phyloP scores from a whole-genome alignment of 2,113 vertebrate species.

The Haliaeetus leucogaster region DNA sequence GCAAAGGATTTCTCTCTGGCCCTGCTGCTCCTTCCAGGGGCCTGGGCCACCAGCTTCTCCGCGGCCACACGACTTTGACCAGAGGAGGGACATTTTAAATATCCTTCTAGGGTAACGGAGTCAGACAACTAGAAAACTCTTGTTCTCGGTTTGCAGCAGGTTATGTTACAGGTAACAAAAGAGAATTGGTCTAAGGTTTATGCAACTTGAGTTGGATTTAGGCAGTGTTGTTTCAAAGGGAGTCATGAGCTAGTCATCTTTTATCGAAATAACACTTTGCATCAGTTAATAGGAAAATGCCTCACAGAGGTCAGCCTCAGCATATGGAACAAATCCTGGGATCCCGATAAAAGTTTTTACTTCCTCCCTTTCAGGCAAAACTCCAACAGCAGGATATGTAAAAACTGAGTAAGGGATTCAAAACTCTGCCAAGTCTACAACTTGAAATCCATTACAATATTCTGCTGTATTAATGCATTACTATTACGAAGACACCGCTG shows the following conservation, averaged over 20 bases:
- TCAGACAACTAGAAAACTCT: not conserved
- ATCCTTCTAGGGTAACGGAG: not conserved
- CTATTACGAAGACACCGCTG: not conserved
- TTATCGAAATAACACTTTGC: not conserved
- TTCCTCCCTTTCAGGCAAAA: constrained; percentile 21
- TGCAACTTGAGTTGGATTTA: not conserved
- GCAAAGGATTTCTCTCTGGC: constrained; percentile 1
- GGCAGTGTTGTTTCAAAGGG: not conserved
- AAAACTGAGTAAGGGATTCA: not conserved
- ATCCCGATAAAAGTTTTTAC: not conserved
- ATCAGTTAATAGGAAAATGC: not conserved
- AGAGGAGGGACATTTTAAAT: not conserved
- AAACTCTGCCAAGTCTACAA: not conserved
- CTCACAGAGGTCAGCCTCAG: constrained; percentile 31
- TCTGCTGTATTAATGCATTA: not conserved
- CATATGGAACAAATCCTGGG: not conserved
- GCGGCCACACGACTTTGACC: not conserved
- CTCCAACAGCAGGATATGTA: not conserved
- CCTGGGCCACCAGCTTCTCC: not conserved
- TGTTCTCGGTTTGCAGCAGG: not conserved
- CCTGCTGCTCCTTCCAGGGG: not conserved
- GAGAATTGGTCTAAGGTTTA: not conserved
- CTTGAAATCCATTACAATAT: not conserved
- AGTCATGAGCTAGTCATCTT: not conserved
- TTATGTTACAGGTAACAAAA: not conserved